Evolutionary conservation across 2,113 vertebrate genomes (phyloP).

Genomic region (Rostratula benghalensis): DNA sequence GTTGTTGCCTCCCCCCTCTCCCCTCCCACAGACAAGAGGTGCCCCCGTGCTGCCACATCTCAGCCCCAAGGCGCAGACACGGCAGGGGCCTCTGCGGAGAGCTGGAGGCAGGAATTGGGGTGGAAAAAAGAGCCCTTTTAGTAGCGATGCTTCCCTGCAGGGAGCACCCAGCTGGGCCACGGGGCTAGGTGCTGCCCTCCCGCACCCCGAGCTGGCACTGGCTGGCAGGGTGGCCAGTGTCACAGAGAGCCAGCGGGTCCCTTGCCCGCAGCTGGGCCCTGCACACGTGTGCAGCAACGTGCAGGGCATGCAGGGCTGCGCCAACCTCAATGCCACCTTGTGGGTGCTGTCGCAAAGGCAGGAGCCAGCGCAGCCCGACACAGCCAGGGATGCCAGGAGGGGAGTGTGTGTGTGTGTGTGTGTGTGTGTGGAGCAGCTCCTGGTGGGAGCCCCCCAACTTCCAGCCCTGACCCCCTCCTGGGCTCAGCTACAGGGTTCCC

Average conservation of each 20-base stretch:
- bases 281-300: neutral
- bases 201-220: fast-evolving
- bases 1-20: no score
- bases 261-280: neutral
- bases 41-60: neutral
- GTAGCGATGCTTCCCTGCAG: fast-evolving
- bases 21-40: fast-evolving
- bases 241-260: fast-evolving
- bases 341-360: neutral
- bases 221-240: neutral
- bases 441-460: fast-evolving
- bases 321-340: neutral
- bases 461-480: neutral
- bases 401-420: no score
- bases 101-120: neutral
- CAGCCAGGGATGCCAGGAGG: neutral
- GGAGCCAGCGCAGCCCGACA: neutral
- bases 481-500: fast-evolving
- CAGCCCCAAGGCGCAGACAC: fast-evolving
- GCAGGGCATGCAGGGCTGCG: neutral
- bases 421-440: neutral
- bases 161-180: neutral
- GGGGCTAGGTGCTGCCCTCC: neutral
- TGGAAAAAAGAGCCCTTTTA: neutral
- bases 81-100: neutral